Base-by-base conservation (phyloP, 92 coral and sea anemone genomes). In the Porites evermanni region DNA sequence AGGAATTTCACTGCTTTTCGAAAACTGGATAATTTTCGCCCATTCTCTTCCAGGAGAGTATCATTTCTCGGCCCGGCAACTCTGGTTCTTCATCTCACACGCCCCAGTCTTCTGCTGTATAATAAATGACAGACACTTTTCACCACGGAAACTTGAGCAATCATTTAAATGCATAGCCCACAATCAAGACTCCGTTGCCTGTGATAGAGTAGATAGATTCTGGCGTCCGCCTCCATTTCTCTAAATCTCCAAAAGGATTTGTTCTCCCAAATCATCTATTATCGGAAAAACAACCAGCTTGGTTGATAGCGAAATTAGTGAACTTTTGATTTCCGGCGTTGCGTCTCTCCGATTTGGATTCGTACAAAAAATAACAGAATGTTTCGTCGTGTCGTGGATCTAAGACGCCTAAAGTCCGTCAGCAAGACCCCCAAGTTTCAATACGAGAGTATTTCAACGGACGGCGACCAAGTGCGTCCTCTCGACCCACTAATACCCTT, bases 341-440 rank as follows among this genome's bases (percentile, higher is more conserved):
- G 21, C 68, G 21, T 64, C 14, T 10, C 21, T 64, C 21, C 68
- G 8, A 64, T 64, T 64, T 24, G 68, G 68, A 64, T 64, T 18
- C 68, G 68, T 64, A 1, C 38, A 67, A 21, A 70, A 70, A 70
- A 70, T 50, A 32, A 70, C 74, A 70, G 11, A 11, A 70, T 0
- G 74, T 12, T 70, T 24, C 44, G 74, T 24, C 53, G 11, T 24
- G 16, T 8, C 52, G 53, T 70, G 13, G 74, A 70, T 70, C 74
- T 70, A 26, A 6, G 51, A 32, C 52, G 74, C 72, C 29, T 67
- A 67, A 67, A 67, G 20, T 1, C 38, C 7, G 24, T 19, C 72
- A 67, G 72, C n/a, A 51, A 70, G 74, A 70, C 74, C 14, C 74
- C n/a, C n/a, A 70, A 70, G 53, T 70, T 70, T 70, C 53, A 70